phyloP scores from a whole-genome alignment of 2,888 invertebrate genomes.

The Pogonocherus hispidulus region DNA sequence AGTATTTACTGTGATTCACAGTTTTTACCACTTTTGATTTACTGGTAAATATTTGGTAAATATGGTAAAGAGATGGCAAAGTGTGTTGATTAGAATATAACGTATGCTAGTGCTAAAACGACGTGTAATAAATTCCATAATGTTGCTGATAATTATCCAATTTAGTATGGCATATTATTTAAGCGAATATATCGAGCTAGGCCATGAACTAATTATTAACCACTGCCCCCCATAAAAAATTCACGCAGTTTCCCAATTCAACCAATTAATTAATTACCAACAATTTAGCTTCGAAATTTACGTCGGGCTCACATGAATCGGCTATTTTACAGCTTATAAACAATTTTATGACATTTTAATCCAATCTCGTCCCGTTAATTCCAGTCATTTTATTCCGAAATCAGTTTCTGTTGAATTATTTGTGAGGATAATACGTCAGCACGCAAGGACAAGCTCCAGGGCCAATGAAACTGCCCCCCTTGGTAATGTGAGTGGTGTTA shows the following conservation, averaged over 20 bases:
- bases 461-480: not conserved
- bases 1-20: too few species aligned
- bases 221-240: not conserved
- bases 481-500: not conserved
- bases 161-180: too few species aligned
- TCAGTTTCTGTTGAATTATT: slow-evolving; percentile 13
- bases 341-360: not conserved
- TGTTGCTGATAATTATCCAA: not conserved
- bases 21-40: too few species aligned
- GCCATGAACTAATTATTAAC: not conserved
- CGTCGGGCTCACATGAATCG: not conserved
- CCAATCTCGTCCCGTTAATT: not conserved
- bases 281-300: not conserved
- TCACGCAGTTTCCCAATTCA: not conserved
- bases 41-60: too few species aligned
- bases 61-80: too few species aligned
- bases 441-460: not conserved
- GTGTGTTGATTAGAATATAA: too few species aligned
- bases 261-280: slow-evolving; percentile 6
- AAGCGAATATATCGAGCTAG: not conserved
- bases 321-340: not conserved
- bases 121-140: too few species aligned
- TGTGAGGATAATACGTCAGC: not conserved
- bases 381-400: not conserved
- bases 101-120: too few species aligned